Conservation (phyloP, 2,113 vertebrate species). For the Heterotilapia buettikoferi region DNA sequence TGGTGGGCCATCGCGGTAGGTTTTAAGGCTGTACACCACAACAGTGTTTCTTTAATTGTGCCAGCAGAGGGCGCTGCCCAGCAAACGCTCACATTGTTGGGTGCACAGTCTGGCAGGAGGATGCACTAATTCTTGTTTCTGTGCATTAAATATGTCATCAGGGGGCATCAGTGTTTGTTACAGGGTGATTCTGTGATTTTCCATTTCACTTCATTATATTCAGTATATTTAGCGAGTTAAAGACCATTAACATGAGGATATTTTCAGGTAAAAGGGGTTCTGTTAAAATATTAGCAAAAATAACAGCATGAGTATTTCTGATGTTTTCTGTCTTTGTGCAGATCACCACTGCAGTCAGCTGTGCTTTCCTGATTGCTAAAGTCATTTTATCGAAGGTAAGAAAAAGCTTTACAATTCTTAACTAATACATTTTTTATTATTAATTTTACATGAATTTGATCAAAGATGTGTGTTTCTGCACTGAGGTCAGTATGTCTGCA, state of each 20-base stretch:
- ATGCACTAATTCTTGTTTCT: neutral
- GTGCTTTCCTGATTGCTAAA: conserved; percentile 91
- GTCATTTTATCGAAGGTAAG: conserved; percentile 94
- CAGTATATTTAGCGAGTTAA: neutral
- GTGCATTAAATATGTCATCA: neutral
- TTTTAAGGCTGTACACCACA: neutral
- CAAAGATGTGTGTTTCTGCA: neutral
- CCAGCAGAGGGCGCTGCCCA: neutral
- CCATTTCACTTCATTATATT: neutral
- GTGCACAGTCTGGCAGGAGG: neutral
- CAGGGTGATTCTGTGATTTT: neutral
- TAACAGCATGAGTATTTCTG: rapidly evolving
- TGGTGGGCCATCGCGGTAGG: conserved; percentile 97
- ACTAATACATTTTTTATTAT: rapidly evolving
- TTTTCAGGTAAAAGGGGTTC: neutral
- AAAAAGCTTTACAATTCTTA: neutral
- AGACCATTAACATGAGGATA: neutral
- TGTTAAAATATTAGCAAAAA: neutral
- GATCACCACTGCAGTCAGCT: conserved; percentile 89
- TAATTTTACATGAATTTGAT: rapidly evolving
- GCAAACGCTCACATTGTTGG: neutral
- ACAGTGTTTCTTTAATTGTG: rapidly evolving
- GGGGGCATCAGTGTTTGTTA: neutral
- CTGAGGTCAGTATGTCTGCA: neutral
- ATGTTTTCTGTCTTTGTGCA: conserved; percentile 47